These are phyloP conservation scores for Parnassius orleans DNA, from an alignment of 2,888 invertebrate genomes.

Conservation along the genomic window DNA sequence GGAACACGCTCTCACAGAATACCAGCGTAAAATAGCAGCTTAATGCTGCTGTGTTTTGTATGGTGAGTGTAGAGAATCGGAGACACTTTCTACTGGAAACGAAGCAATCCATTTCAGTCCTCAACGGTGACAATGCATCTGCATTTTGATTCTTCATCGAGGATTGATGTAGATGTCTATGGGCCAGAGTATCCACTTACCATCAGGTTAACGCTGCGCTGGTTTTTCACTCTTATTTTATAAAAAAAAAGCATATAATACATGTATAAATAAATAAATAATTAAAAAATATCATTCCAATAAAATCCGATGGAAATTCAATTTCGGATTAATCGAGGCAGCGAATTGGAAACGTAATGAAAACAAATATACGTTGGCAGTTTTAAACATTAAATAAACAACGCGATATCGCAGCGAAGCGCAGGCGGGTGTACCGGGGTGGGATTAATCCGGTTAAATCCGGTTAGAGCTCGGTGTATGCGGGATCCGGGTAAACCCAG, in stretches of 20 bases:
- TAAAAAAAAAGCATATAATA: neutral
- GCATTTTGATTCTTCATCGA: too few relatives aligned
- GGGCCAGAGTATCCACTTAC: too few relatives aligned
- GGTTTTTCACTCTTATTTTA: too few relatives aligned
- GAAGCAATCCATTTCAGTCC: too few relatives aligned
- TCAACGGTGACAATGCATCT: too few relatives aligned
- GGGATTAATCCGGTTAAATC: constrained; percentile 57
- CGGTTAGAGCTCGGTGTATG: constrained; percentile 54
- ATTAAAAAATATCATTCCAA: constrained; percentile 8
- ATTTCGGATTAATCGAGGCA: constrained; percentile 22
- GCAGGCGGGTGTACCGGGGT: constrained; percentile 49
- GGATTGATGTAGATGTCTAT: too few relatives aligned
- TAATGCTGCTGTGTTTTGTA: too few relatives aligned
- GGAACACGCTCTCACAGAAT: too few relatives aligned
- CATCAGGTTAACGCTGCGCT: too few relatives aligned
- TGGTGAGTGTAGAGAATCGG: too few relatives aligned
- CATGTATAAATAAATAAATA: neutral
- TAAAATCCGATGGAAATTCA: constrained; percentile 20
- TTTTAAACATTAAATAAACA: constrained; percentile 71
- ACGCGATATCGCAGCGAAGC: constrained; percentile 68
- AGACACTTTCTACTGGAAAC: too few relatives aligned
- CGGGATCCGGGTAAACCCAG: constrained; percentile 51
- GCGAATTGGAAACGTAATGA: constrained; percentile 39
- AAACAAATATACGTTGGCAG: constrained; percentile 55
- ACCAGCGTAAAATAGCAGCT: too few relatives aligned